Conservation (phyloP, 2,888 invertebrate genomes). For the Nomada flava region DNA sequence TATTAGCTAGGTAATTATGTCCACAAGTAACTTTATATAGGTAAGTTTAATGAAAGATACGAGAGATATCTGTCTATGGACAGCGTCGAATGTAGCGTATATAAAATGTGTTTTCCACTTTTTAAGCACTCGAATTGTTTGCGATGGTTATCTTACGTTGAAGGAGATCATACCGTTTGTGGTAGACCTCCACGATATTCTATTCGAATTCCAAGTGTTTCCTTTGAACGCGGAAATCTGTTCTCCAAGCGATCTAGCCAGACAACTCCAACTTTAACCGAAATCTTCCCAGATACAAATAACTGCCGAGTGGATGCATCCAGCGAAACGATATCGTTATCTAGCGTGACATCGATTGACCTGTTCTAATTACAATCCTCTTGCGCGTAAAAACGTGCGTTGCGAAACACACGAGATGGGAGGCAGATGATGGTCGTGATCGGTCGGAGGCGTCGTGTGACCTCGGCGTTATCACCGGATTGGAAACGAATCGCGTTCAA, state of each 20-base stretch:
- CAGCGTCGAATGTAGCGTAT: slow-evolving; percentile 25
- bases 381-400: slow-evolving; percentile 19
- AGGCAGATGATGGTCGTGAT: not conserved
- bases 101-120: no score
- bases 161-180: no score
- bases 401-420: slow-evolving; percentile 11
- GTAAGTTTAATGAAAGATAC: slow-evolving; percentile 16
- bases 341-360: slow-evolving; percentile 45
- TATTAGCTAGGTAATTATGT: no score
- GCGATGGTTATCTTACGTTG: slow-evolving; percentile 3
- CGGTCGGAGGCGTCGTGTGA: slow-evolving; percentile 1
- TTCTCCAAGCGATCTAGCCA: not conserved
- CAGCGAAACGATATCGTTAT: slow-evolving; percentile 25
- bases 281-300: not conserved
- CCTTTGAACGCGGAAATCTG: not conserved
- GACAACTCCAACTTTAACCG: not conserved
- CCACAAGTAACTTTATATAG: no score
- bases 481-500: not conserved
- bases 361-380: slow-evolving; percentile 47
- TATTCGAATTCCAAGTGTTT: not conserved
- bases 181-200: no score
- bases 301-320: not conserved
- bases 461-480: slow-evolving; percentile 10
- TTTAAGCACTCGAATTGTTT: no score
- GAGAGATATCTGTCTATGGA: slow-evolving; percentile 6